Base-by-base conservation (phyloP, 2,888 invertebrate genomes). In the Antitype chi region DNA sequence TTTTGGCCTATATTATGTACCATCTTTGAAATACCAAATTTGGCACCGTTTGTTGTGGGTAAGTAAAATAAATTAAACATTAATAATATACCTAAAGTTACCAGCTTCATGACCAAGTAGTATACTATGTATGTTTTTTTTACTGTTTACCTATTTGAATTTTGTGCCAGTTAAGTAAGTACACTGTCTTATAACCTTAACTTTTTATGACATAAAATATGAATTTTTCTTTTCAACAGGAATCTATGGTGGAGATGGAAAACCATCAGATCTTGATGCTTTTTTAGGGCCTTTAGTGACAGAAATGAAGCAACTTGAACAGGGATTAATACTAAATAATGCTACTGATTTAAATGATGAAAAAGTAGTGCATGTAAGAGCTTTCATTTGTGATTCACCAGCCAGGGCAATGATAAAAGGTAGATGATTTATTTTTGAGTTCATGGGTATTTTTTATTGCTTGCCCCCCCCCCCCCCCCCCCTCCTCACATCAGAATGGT, bases 331-430 rank as follows among this genome's bases (percentile, higher is more conserved):
- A 8, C 1, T 32, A 32, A 32, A 32, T 60, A 23, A 9, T 32
- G 60, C 23, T 60, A 60, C 28, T 59, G 59, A 59, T 59, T 59
- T 28, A 60, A 8, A n/a, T 3, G n/a, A n/a, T 15, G n/a, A 63
- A 63, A 63, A 38, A 43, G 1, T n/a, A 43, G n/a, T 63, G 38
- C 23, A 63, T 0, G 63, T 63, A n/a, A 63, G 43, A 63, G 63
- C 63, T 43, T 63, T 63, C n/a, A 63, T 63, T 43, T 63, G 63
- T 63, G 38, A 63, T 63, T 63, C 63, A 3, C 63, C 63, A 63
- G 63, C 63, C 15, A 43, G 63, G 43, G 63, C 43, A n/a, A 63
- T 63, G 63, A n/a, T 63, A 43, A 63, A 63, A 63, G 43, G 63
- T 63, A 63, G 13, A 2, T 6, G 32, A 62, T 62, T 62, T 38